Conservation (phyloP, 2,888 invertebrate species). For the Endomychus coccineus region DNA sequence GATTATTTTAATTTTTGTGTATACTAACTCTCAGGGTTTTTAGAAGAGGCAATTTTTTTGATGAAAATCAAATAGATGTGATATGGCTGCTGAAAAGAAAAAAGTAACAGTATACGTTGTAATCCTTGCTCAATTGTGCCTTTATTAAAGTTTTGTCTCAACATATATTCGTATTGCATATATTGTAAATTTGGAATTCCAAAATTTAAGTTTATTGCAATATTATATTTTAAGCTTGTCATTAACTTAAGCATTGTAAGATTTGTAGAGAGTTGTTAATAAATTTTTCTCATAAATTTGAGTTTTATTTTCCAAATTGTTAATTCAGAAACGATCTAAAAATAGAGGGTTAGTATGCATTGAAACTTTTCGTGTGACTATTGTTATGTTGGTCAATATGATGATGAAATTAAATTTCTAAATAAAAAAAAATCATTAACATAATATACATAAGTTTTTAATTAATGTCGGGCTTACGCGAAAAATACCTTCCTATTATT, state of each 20-base stretch:
- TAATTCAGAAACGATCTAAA: slow-evolving; percentile 18
- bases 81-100: slow-evolving; percentile 33
- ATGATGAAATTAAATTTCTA: too few relatives aligned
- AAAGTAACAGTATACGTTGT: too few relatives aligned
- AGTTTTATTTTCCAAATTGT: slow-evolving; percentile 25
- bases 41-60: slow-evolving; percentile 34
- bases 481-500: too few relatives aligned
- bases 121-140: slow-evolving; percentile 42
- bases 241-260: slow-evolving; percentile 18
- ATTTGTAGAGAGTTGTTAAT: slow-evolving; percentile 26
- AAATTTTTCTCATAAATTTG: slow-evolving; percentile 27
- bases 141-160: slow-evolving; percentile 30
- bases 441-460: too few relatives aligned
- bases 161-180: not conserved
- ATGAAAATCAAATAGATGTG: slow-evolving; percentile 31
- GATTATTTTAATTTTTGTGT: slow-evolving; percentile 26
- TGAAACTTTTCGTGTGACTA: too few relatives aligned
- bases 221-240: slow-evolving; percentile 24
- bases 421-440: too few relatives aligned
- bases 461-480: too few relatives aligned
- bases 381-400: too few relatives aligned
- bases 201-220: slow-evolving; percentile 1
- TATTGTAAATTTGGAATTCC: not conserved
- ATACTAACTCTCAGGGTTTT: slow-evolving; percentile 39
- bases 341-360: slow-evolving; percentile 31